Percentiles rank a stretch among this genome's conserved stretches.
These are phyloP conservation scores for Caenorhabditis zanzibari DNA, from an alignment of 2,888 invertebrate genomes.

Conservation along the genomic window DNA sequence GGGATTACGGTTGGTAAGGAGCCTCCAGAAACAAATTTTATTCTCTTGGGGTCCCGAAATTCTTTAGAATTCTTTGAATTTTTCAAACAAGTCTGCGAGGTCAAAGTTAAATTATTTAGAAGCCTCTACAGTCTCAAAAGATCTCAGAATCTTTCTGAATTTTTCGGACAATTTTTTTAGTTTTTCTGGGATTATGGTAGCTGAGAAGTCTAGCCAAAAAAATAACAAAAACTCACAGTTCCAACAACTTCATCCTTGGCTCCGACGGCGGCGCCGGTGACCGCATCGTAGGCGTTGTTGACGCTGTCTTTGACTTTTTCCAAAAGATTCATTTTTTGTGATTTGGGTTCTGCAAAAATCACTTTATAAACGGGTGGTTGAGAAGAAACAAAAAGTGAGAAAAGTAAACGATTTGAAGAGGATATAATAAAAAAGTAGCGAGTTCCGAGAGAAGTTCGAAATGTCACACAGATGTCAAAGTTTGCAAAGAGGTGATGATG, in stretches of 20 bases:
- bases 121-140: too few species aligned
- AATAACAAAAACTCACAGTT: background rate
- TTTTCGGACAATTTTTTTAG: too few species aligned
- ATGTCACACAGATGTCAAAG: constrained; percentile 1
- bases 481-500: background rate
- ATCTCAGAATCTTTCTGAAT: too few species aligned
- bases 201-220: too few species aligned
- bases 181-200: background rate
- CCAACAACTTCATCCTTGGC: constrained; percentile 25
- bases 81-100: too few species aligned
- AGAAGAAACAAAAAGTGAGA: background rate
- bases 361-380: background rate
- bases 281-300: constrained; percentile 24
- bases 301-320: constrained; percentile 30
- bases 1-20: too few species aligned
- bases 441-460: background rate
- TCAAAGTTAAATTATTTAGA: too few species aligned
- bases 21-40: too few species aligned
- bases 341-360: background rate
- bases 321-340: constrained; percentile 17
- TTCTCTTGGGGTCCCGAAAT: too few species aligned
- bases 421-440: background rate
- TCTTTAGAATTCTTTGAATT: too few species aligned
- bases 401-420: background rate
- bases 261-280: constrained; percentile 25